These are phyloP conservation scores for Schizotus pectinicornis DNA, from an alignment of 2,888 invertebrate genomes.

Conservation along the genomic window DNA sequence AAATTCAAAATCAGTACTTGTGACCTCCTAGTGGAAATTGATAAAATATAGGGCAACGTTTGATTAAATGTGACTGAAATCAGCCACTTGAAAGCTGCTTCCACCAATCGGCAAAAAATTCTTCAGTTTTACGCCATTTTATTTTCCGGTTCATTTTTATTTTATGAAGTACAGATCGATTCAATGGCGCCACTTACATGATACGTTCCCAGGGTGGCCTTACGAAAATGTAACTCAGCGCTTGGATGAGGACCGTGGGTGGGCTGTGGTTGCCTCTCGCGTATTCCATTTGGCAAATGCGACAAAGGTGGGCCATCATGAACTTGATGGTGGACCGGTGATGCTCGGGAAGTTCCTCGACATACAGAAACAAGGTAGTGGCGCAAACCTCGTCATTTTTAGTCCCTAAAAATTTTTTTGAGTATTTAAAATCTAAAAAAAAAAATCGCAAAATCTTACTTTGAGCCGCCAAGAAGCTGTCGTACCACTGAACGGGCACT, in stretches of 20 bases:
- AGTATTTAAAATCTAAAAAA: conserved; percentile 6
- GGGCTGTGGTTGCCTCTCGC: conserved; percentile 69
- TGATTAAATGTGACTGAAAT: too few species aligned
- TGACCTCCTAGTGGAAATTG: too few species aligned
- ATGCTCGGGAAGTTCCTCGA: conserved; percentile 67
- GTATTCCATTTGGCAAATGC: conserved; percentile 73
- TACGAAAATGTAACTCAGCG: conserved; percentile 74
- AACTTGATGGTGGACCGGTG: conserved; percentile 69
- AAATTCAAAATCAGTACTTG: too few species aligned
- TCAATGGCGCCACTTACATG: conserved; percentile 62
- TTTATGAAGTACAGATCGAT: too few species aligned
- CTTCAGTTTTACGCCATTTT: too few species aligned
- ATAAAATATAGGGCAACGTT: too few species aligned
- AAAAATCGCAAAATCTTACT: conserved; percentile 33
- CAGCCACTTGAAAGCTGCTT: too few species aligned
- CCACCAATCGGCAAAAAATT: too few species aligned
- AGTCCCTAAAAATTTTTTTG: conserved; percentile 11
- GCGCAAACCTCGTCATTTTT: conserved; percentile 65
- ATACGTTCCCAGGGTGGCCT: conserved; percentile 80
- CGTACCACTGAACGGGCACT: conserved; percentile 77
- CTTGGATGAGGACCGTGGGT: conserved; percentile 71
- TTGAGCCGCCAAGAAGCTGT: conserved; percentile 68
- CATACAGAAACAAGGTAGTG: conserved; percentile 61
- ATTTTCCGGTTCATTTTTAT: too few species aligned
- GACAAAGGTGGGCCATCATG: conserved; percentile 74